Conservation (phyloP, 1,140 invertebrate species). For the Bacillus rossius region DNA sequence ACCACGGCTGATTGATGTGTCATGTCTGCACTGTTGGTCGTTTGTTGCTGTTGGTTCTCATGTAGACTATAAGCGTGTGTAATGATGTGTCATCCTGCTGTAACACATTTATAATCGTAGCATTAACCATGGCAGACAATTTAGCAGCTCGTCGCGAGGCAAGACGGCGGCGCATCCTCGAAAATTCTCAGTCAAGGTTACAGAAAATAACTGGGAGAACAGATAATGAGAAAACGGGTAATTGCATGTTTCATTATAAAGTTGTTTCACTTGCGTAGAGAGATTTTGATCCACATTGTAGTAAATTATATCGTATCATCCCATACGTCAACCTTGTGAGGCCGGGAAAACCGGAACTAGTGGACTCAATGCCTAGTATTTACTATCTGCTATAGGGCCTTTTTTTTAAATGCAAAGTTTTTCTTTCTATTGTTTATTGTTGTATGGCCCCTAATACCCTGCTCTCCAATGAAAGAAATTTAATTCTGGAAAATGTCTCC, state of each 20-base stretch:
- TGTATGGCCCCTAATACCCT: no score
- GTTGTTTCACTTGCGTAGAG: not conserved
- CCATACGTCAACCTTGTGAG: not conserved
- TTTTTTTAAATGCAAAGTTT: no score
- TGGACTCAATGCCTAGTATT: not conserved
- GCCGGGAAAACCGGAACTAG: not conserved
- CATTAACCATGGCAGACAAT: not conserved
- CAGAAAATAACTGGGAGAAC: constrained; percentile 10
- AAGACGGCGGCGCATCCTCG: not conserved
- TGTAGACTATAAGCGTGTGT: no score
- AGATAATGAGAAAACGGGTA: constrained; percentile 28
- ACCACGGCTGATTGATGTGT: no score
- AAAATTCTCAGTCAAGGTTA: not conserved
- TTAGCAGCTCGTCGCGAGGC: not conserved
- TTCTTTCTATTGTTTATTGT: no score
- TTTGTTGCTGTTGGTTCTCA: no score
- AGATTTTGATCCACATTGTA: not conserved
- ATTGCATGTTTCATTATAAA: not conserved
- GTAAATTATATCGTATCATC: not conserved
- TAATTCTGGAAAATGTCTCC: no score
- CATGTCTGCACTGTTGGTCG: no score
- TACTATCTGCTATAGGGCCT: no score
- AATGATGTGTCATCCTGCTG: no score
- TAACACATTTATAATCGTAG: not conserved
- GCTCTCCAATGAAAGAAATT: no score